Evolutionary conservation across 2,888 invertebrate species (phyloP).

Genomic region (Nudaria mundana): DNA sequence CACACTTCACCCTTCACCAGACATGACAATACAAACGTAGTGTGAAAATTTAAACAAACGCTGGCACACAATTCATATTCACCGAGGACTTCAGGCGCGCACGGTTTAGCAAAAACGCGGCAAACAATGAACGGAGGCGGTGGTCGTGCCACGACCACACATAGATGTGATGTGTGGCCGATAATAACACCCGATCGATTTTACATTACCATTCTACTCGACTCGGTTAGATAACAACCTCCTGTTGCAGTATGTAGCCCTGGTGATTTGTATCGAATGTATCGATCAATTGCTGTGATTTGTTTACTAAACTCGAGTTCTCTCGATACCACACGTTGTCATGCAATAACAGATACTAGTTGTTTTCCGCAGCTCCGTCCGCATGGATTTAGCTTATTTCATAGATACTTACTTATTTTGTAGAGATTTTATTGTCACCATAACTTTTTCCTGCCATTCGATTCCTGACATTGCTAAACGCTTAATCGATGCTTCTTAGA

Average conservation of each 20-base stretch:
- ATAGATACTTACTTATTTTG: too few relatives aligned
- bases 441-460: too few relatives aligned
- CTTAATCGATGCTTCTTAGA: too few relatives aligned
- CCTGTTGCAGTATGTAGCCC: conserved; percentile 47
- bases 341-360: too few relatives aligned
- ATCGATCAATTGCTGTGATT: conserved; percentile 40
- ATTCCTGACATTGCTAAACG: too few relatives aligned
- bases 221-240: conserved; percentile 37
- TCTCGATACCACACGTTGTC: too few relatives aligned
- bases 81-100: conserved; percentile 39
- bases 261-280: conserved; percentile 55
- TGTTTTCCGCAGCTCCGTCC: too few relatives aligned
- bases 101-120: conserved; percentile 42
- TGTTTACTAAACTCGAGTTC: too few relatives aligned
- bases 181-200: conserved; percentile 66
- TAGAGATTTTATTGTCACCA: too few relatives aligned
- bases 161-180: conserved; percentile 40
- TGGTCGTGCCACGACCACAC: conserved; percentile 34
- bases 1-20: conserved; percentile 38
- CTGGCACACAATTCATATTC: conserved; percentile 59
- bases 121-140: conserved; percentile 41
- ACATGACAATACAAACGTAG: conserved; percentile 38
- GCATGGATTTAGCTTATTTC: too few relatives aligned
- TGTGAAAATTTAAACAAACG: conserved; percentile 59
- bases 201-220: too few relatives aligned